Percentiles rank a stretch among this genome's conserved stretches.
Evolutionary conservation across 2,888 invertebrate genomes (phyloP).

Genomic region (Hesperia comma): DNA sequence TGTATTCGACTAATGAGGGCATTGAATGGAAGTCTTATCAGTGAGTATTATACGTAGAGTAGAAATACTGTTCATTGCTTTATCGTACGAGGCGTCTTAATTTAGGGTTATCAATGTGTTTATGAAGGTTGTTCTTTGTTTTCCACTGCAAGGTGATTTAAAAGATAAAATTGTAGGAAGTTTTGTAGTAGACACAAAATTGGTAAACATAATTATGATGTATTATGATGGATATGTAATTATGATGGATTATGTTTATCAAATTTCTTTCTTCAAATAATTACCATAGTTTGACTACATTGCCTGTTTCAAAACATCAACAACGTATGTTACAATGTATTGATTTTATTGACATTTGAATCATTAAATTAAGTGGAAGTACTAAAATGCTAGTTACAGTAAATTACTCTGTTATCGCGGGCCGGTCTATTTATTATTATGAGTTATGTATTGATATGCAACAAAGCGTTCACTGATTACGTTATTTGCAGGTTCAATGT

Average conservation of each 20-base stretch:
- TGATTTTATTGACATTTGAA: neutral
- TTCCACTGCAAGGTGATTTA: neutral
- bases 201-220: too few relatives aligned
- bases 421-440: conserved; percentile 21
- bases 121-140: conserved; percentile 1
- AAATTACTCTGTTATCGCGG: conserved; percentile 32
- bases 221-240: too few relatives aligned
- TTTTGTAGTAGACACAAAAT: too few relatives aligned
- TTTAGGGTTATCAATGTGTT: too few relatives aligned
- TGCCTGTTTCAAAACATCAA: neutral
- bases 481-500: conserved; percentile 85
- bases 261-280: too few relatives aligned
- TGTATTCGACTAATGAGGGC: conserved; percentile 94
- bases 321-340: neutral
- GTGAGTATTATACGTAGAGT: conserved; percentile 56
- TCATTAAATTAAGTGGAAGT: neutral
- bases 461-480: conserved; percentile 15
- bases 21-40: conserved; percentile 89
- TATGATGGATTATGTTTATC: too few relatives aligned
- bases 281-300: too few relatives aligned
- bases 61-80: too few relatives aligned
- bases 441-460: conserved; percentile 13
- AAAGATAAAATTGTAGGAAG: neutral
- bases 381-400: neutral
- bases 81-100: too few relatives aligned